Base-by-base conservation (phyloP, 2,888 invertebrate genomes). In the Lochmaea crataegi region DNA sequence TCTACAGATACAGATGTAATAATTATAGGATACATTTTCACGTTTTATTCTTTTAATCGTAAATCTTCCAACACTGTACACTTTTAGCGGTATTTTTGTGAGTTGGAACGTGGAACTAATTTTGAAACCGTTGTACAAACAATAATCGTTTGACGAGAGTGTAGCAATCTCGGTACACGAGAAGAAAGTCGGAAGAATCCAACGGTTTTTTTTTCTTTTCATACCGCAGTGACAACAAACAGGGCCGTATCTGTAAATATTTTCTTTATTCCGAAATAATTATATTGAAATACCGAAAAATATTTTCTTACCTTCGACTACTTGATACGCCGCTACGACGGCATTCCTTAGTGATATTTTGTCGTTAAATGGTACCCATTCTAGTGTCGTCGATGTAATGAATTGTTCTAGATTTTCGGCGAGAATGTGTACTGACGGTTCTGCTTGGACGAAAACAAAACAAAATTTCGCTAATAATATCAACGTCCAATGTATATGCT, bases 371-470 rank as follows among this genome's bases (percentile, higher is more conserved):
- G 90, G 89, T 67, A 92, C 89, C 95, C 95, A 96, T 83, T 91
- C 90, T 67, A 95, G 88, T 0, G 94, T 94, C 82, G 93, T 94
- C 9, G 95, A 96, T 5, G 95, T 95, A 68, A 94, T 89, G 71
- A 92, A 89, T 85, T 94, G 94, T 75, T 91, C 90, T 68, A 85
- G 79, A 80, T 86, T 87, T 79, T 81, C 84, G 0, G 86, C 82
- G 51, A 86, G 77, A 67, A 85, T 84, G 74, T 85, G 83, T 7
- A 85, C 86, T 26, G 83, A 80, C 9, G 82, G 81, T 68, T 84
- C 83, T 41, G 79, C 76, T 18, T 61, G 68, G 1, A 76, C 75
- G 16, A 73, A 63, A 3, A 71, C 42, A 16, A 74, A 74, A 90
- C 83, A 83, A 88, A 66, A 76, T 32, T 65, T n/a, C 64, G 77